Evolutionary conservation across 2,888 invertebrate species (phyloP).

Genomic region (Tetanocera ferruginea): DNA sequence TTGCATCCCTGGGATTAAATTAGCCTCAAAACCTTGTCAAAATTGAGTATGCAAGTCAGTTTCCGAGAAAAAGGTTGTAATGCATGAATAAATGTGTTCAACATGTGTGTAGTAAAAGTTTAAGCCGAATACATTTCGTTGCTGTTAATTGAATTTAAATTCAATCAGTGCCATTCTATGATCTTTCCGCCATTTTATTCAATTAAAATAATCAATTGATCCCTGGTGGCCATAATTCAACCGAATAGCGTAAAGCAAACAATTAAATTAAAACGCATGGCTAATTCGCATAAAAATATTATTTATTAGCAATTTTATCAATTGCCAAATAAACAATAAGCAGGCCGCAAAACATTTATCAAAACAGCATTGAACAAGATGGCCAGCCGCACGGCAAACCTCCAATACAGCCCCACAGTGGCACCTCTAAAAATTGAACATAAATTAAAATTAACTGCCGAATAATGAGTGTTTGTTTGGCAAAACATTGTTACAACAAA

Average conservation of each 20-base stretch:
- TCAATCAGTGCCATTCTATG: background rate
- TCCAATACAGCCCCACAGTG: background rate
- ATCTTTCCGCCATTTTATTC: background rate
- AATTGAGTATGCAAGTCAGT: too few species aligned
- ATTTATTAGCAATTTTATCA: constrained; percentile 27
- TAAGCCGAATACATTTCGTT: too few species aligned
- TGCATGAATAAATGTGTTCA: too few species aligned
- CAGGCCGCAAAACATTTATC: constrained; percentile 11
- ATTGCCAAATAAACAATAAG: constrained; percentile 23
- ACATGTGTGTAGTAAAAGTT: too few species aligned
- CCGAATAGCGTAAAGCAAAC: background rate
- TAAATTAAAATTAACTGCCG: constrained; percentile 1
- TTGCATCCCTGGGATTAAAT: too few species aligned
- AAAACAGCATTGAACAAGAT: background rate
- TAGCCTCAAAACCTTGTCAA: too few species aligned
- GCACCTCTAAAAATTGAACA: background rate
- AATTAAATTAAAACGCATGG: constrained; percentile 14
- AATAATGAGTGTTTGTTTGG: background rate
- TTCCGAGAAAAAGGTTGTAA: too few species aligned
- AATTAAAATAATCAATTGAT: background rate
- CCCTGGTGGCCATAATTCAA: constrained; percentile 11
- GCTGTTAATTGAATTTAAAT: background rate
- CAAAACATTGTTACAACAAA: background rate
- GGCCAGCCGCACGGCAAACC: background rate
- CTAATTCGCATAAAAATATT: constrained; percentile 22